A percentile compares a stretch with the other conserved stretches of the same genome.
Evolutionary conservation across 2,888 invertebrate species (phyloP).

Genomic region (Netelia fuscicornis): DNA sequence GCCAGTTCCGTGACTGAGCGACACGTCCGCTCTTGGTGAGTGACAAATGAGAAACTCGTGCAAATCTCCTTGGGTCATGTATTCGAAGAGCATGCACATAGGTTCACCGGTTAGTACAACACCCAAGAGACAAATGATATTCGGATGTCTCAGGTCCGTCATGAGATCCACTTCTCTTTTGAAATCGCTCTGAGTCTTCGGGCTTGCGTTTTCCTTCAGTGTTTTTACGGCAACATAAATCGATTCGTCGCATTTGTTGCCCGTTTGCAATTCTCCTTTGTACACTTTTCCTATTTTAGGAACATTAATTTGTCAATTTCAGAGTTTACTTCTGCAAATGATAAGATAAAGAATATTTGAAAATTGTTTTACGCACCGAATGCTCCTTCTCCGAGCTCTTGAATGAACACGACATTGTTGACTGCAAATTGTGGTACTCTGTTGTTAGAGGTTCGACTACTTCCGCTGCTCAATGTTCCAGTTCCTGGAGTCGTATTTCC

Average conservation of each 20-base stretch:
- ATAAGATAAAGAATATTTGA: neutral
- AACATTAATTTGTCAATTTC: constrained; percentile 5
- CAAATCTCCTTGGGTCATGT: constrained; percentile 98
- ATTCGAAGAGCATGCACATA: constrained; percentile 98
- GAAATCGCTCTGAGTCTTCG: constrained; percentile 96
- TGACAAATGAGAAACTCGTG: constrained; percentile 97
- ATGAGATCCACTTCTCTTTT: constrained; percentile 97
- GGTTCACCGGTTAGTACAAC: constrained; percentile 96
- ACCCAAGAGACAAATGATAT: constrained; percentile 97
- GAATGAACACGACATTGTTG: constrained; percentile 93
- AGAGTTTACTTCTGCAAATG: neutral
- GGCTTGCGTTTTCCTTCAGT: constrained; percentile 95
- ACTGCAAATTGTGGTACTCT: constrained; percentile 94
- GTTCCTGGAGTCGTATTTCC: constrained; percentile 86
- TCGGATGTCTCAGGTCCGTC: constrained; percentile 97
- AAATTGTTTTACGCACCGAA: constrained; percentile 89
- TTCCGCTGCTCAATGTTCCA: constrained; percentile 85
- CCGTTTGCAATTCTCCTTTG: constrained; percentile 93
- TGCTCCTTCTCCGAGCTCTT: constrained; percentile 97
- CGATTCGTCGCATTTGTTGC: constrained; percentile 87
- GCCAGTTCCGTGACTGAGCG: constrained; percentile 88
- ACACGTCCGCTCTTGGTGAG: constrained; percentile 90
- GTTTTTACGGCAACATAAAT: constrained; percentile 97
- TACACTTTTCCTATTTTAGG: constrained; percentile 92
- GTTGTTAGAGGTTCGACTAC: constrained; percentile 86